Conservation (phyloP, 1,140 invertebrate species). For the Drosophila sulfurigaster region DNA sequence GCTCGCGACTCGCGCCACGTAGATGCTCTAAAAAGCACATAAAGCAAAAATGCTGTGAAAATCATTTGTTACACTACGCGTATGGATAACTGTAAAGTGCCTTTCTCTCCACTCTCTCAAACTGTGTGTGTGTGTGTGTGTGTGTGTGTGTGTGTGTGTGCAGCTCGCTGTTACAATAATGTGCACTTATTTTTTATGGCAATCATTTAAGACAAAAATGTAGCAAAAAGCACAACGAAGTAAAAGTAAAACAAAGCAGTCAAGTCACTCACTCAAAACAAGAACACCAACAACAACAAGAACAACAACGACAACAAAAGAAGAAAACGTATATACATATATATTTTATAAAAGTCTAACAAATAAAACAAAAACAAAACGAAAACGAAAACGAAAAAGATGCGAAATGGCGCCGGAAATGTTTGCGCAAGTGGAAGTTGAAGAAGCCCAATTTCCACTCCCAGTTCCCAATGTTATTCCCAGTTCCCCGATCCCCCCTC, state of each 20-base stretch:
- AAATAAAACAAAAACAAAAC: constrained; percentile 10
- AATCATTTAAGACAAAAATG: constrained; percentile 83
- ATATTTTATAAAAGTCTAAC: constrained; percentile 54
- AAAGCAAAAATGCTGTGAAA: constrained; percentile 79
- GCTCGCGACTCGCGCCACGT: constrained; percentile 44
- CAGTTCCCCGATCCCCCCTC: neutral
- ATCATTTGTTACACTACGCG: constrained; percentile 82
- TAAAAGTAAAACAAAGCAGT: constrained; percentile 70
- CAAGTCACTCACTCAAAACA: constrained; percentile 49
- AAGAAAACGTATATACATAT: constrained; percentile 26
- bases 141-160: neutral
- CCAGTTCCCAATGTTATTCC: constrained; percentile 17
- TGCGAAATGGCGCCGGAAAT: constrained; percentile 72
- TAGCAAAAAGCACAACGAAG: constrained; percentile 64
- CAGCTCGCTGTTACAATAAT: constrained; percentile 70
- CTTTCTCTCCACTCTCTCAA: neutral
- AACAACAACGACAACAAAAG: constrained; percentile 2
- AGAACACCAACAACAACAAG: constrained; percentile 10
- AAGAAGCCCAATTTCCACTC: constrained; percentile 49
- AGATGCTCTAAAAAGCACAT: constrained; percentile 69
- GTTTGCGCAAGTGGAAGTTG: constrained; percentile 66
- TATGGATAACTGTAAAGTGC: constrained; percentile 81
- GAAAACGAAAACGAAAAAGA: constrained; percentile 40
- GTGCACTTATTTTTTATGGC: constrained; percentile 82
- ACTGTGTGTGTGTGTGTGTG: neutral